Conservation (phyloP, 2,888 invertebrate genomes). For the Steromphala cineraria region DNA sequence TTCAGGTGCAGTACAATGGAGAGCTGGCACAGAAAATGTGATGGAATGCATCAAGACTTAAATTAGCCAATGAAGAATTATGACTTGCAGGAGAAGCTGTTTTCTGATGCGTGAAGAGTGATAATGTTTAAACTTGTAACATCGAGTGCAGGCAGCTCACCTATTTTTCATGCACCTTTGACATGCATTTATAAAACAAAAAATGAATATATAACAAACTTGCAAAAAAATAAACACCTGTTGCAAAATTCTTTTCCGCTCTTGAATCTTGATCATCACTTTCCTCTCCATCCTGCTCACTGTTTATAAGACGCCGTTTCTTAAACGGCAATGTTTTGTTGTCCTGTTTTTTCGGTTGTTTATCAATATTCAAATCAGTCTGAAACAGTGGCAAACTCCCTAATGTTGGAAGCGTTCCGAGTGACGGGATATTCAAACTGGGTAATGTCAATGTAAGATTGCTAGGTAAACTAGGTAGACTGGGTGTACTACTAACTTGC, state of each 20-base stretch:
- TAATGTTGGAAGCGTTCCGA: background rate
- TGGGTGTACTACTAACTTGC: background rate
- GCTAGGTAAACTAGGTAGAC: background rate
- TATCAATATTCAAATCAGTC: background rate
- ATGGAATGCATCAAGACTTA: no score
- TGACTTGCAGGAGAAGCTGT: no score
- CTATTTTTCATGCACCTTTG: no score
- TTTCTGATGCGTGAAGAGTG: no score
- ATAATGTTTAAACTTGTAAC: no score
- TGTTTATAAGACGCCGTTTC: conserved; percentile 39
- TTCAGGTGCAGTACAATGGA: no score
- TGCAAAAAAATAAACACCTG: no score
- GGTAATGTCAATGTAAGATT: background rate
- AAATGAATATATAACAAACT: background rate
- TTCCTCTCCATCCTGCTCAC: background rate
- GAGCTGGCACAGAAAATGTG: no score
- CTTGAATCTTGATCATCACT: background rate
- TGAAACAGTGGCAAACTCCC: background rate
- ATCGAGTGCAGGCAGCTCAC: no score
- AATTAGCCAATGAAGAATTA: no score
- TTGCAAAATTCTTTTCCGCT: background rate
- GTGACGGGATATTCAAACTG: background rate
- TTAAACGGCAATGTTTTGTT: conserved; percentile 47
- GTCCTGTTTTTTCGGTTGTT: background rate
- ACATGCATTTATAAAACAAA: background rate